Base-by-base conservation (phyloP, 2,888 invertebrate species). In the Odontocolon sp. region DNA sequence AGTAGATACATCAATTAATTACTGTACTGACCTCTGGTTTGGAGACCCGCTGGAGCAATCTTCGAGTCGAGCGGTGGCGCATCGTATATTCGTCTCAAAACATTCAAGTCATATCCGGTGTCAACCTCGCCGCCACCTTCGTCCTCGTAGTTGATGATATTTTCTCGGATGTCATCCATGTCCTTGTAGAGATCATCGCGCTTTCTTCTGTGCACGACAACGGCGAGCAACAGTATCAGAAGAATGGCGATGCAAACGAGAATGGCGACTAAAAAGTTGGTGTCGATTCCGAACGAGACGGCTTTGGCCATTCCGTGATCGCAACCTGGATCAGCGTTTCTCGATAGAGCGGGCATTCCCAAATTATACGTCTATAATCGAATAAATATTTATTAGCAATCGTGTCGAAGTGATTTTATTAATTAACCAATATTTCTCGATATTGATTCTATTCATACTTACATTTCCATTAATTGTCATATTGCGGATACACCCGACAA, bases 71-170 rank as follows among this genome's bases (percentile, higher is more conserved):
- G 91, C 2, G 88, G 86, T 4, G 92, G 91, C 0, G 92, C 93
- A 75, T 93, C 93, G 72, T 94, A 94, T 91, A 94, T 93, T 81
- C 93, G 92, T 67, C 94, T 88, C 16, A 98, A 92, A 2, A 97
- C 96, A 77, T 95, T 95, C 72, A 98, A 92, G 89, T 98, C 97
- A 90, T 96, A 98, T 1, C 96, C 96, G 0, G 98, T 97, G 88
- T 99, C 99, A 0, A 97, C 97, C 90, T 99, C 98, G 88, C 99
- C 99, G 88, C 99, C 99, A 11, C 99, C 99, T 90, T 99, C 99
- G 86, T 99, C 99, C 87, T 98, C 97, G 87, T 99, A 99, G 84
- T 97, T 97, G 83, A 99, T 97, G 78, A 99, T 98, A 85, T 98
- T 99, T 90, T 99, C 99, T 73, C 99, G 92, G 31, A 98, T 98